Base-by-base conservation (phyloP, 2,888 invertebrate genomes). In the Scaptomyza parva region DNA sequence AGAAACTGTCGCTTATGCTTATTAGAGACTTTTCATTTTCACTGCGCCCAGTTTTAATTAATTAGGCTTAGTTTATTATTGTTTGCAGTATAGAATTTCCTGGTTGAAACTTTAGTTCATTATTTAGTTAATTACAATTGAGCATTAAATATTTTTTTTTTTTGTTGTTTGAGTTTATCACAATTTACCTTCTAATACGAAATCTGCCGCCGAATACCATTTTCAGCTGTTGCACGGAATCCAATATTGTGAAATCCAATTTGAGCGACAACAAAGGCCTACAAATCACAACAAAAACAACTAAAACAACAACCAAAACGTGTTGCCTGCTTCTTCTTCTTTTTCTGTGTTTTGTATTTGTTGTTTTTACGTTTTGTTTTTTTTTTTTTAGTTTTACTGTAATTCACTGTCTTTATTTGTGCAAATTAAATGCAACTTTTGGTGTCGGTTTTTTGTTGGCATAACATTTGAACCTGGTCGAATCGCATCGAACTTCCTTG, bases 201-300 rank as follows among this genome's bases (percentile, higher is more conserved):
- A 92, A 92, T 86, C 91, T 91, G 86, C 91, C 92, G 81, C 91
- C 91, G 85, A 92, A 92, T 76, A 92, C 91, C 91, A 92, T 92
- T 86, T 92, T 91, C 85, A 90, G 81, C 75, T 88, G 89, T 78
- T 83, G 79, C 54, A 86, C 86, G 71, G 87, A 82, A 75, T 88
- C 90, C 89, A 89, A 78, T 67, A 78, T 89, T 73, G 86, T 76
- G 82, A 87, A 86, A 88, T 89, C 87, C 90, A 89, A 83, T 81
- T 75, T 88, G 89, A 73, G 40, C 37, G 40, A 57, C 52, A 64
- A 51, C 52, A 51, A 63, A 64, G 55, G 30, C 48, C 22, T 41
- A 57, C 58, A 24, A 64, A 66, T 59, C 30, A 66, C 58, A 62
- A 45, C 35, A 61, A 57, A 24, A 51, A 54, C 22, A 75, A 48